These are phyloP conservation scores for Carduelis carduelis DNA, from an alignment of 2,797 vertebrate species.

Conservation along the genomic window DNA sequence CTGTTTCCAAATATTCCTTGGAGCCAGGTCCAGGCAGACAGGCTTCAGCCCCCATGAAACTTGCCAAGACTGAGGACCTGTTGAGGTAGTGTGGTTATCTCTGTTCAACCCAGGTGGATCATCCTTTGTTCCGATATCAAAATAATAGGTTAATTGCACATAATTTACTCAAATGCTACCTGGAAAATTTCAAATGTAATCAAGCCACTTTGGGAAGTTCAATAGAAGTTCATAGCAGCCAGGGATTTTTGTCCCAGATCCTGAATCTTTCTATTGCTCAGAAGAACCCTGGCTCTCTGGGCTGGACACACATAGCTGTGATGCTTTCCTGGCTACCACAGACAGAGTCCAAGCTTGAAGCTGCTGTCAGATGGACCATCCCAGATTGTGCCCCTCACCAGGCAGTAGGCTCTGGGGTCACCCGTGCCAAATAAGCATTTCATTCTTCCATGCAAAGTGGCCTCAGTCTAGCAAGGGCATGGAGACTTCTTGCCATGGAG, in stretches of 20 bases:
- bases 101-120: not conserved
- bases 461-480: not conserved
- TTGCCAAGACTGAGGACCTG: not conserved
- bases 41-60: not conserved
- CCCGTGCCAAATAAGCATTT: not conserved
- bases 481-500: not conserved
- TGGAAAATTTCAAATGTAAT: not conserved
- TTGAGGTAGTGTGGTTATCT: not conserved
- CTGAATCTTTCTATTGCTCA: not conserved
- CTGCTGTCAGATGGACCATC: not conserved
- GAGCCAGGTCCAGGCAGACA: not conserved
- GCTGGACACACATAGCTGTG: not conserved
- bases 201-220: not conserved
- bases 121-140: not conserved
- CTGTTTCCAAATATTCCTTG: not conserved
- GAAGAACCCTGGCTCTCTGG: not conserved
- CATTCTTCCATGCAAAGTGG: conserved; percentile 15
- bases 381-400: not conserved
- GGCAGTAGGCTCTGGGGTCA: not conserved
- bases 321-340: not conserved
- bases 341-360: not conserved
- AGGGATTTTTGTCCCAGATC: not conserved
- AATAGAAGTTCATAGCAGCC: not conserved
- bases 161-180: not conserved
- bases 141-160: not conserved